These are phyloP conservation scores for Drosophila pullipes DNA, from an alignment of 2,888 invertebrate genomes.

Conservation along the genomic window DNA sequence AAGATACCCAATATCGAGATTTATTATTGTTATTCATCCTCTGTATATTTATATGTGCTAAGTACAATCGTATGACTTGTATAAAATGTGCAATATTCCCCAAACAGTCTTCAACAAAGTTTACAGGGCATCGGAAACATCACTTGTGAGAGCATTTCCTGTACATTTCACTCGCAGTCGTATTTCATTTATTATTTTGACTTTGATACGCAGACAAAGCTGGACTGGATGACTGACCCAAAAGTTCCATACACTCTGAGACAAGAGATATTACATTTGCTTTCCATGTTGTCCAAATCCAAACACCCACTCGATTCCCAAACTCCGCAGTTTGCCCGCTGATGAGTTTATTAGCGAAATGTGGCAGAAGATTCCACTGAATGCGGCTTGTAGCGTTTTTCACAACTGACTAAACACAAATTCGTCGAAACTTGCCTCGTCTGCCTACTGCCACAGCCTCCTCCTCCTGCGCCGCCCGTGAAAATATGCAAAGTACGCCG, in stretches of 20 bases:
- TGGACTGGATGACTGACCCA: slow-evolving; percentile 21
- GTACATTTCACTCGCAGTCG: background rate
- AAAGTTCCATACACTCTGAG: background rate
- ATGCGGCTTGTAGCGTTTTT: slow-evolving; percentile 30
- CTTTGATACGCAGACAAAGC: slow-evolving; percentile 17
- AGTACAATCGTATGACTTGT: background rate
- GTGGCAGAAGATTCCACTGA: slow-evolving; percentile 13
- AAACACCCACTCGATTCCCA: background rate
- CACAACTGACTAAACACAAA: slow-evolving; percentile 46
- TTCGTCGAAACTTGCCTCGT: slow-evolving; percentile 11
- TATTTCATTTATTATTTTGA: slow-evolving; percentile 3
- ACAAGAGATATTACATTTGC: slow-evolving; percentile 1
- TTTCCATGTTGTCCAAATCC: background rate
- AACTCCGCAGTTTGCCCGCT: background rate
- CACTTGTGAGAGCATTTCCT: background rate
- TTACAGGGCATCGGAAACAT: background rate
- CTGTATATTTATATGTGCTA: background rate
- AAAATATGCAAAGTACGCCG: slow-evolving; percentile 46
- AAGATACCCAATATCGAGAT: background rate
- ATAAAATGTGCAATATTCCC: background rate
- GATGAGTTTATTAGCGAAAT: slow-evolving; percentile 55
- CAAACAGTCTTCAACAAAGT: background rate
- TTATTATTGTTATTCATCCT: background rate
- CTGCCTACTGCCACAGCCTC: background rate
- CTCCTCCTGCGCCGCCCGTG: background rate